Percentiles rank a stretch among this genome's conserved stretches.
Conservation (phyloP, 2,888 invertebrate species). For the Drosophila neotestacea region DNA sequence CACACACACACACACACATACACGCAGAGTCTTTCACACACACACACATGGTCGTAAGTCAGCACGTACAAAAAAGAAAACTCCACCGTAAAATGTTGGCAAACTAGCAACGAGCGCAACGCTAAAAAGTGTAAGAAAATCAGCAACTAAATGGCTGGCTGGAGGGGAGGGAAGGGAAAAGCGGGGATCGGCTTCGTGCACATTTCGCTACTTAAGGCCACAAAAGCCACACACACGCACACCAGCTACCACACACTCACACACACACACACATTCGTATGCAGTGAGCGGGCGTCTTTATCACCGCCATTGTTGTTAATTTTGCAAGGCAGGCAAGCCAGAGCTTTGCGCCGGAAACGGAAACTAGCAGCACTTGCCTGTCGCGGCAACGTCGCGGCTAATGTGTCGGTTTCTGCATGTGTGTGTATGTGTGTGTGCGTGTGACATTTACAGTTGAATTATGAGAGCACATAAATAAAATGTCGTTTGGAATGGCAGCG, state of each 20-base stretch:
- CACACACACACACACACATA: background rate
- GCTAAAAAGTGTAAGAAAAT: constrained; percentile 76
- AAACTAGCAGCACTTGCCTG: constrained; percentile 76
- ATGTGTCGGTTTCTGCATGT: constrained; percentile 45
- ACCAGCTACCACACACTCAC: constrained; percentile 5
- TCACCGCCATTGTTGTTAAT: constrained; percentile 80
- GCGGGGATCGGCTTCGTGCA: constrained; percentile 44
- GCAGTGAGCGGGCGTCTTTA: constrained; percentile 64
- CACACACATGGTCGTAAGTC: constrained; percentile 37
- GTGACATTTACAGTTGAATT: constrained; percentile 76
- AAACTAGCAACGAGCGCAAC: constrained; percentile 60
- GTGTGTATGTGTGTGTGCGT: constrained; percentile 17
- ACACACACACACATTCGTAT: constrained; percentile 29
- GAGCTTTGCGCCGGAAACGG: constrained; percentile 76
- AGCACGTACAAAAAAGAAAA: constrained; percentile 57
- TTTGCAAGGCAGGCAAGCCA: constrained; percentile 68
- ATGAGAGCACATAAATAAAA: constrained; percentile 78
- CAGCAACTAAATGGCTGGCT: constrained; percentile 64
- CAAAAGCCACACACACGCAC: constrained; percentile 67
- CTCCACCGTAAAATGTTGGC: constrained; percentile 62
- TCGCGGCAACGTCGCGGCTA: constrained; percentile 58
- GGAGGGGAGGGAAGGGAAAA: background rate
- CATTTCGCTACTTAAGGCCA: constrained; percentile 78
- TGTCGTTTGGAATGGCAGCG: constrained; percentile 66
- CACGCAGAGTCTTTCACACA: too few relatives aligned